Evolutionary conservation across 2,888 invertebrate genomes (phyloP), one percentile per base, ranked within the genome.

Genomic region (Melitaea athalia): DNA sequence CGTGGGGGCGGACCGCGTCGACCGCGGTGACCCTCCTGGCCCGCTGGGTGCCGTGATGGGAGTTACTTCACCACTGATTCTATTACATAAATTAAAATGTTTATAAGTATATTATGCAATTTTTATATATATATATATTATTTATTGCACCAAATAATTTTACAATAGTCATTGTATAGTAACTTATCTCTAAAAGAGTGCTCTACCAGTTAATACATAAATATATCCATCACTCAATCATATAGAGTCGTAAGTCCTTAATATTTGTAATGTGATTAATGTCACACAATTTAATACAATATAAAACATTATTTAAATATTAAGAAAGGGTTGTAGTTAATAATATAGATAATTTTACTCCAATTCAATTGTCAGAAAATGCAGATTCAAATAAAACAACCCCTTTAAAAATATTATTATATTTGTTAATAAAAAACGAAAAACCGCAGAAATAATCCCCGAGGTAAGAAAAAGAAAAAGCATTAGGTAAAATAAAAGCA

Each of bases 1-100:
- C 2, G 87, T 85, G 73, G 96, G 95, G 0, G 97, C 97, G 78
- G 97, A 97, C 71, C 97, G 94, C 8, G 96, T 97, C 79, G 97
- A 97, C 60, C 97, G 94, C 0, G 97, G 97, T 0, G 95, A 95
- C 76, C 95, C 95, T 62, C 94, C 94, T 0, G 81, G 78, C 5
- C 80, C 81, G 11, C 73, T 64, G 17, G 78, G 71, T 3, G 80
- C 77, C 67, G 83, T 87, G 59, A 82, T 78, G 1, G 33, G 93
- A 91, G 67, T 65, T 17, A 59, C 93, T 72, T 91, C 91, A 10
- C 91, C 90, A 70, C 83, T 86, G 49, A 91, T 86, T 31, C 91
- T 89, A 71, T 6, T 7, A 55, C 12, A 17, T 10, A 38, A 14
- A 57, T 38, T 42, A 38, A 45, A 38, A 15, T 33, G 8, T n/a